Evolutionary conservation across 2,888 invertebrate species (phyloP).

Genomic region (Hydropsyche betteni): DNA sequence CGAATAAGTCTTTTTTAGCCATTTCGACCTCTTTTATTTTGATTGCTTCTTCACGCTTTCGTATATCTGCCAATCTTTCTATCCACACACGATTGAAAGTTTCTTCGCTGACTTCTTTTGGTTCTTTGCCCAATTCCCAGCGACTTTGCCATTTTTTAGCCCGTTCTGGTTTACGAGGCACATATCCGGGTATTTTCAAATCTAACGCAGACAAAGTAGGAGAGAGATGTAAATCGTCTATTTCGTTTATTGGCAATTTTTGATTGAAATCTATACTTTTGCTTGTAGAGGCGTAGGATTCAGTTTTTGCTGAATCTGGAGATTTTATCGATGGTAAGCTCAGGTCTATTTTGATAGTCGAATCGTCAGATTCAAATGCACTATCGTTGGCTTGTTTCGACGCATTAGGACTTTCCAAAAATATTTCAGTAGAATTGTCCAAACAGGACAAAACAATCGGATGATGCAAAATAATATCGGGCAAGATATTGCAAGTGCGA

Average conservation of each 20-base stretch:
- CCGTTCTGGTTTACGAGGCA: constrained; percentile 60
- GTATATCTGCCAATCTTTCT: constrained; percentile 64
- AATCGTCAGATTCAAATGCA: constrained; percentile 50
- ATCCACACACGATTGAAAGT: constrained; percentile 68
- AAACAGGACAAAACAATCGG: constrained; percentile 63
- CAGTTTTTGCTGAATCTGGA: constrained; percentile 36
- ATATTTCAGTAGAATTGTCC: constrained; percentile 55
- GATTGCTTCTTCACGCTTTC: constrained; percentile 65
- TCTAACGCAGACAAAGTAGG: constrained; percentile 64
- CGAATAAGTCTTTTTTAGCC: constrained; percentile 61
- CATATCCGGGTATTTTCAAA: constrained; percentile 63
- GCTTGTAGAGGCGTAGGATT: neutral
- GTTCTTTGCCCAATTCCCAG: constrained; percentile 57
- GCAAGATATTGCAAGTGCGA: constrained; percentile 55
- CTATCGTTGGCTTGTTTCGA: constrained; percentile 44
- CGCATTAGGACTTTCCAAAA: neutral
- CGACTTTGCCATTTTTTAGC: constrained; percentile 54
- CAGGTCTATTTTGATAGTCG: constrained; percentile 34
- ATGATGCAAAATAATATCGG: constrained; percentile 62
- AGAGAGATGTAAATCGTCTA: constrained; percentile 54
- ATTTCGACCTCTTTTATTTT: constrained; percentile 64
- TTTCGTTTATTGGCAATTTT: constrained; percentile 54
- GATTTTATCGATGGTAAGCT: constrained; percentile 56
- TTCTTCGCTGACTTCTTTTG: constrained; percentile 66
- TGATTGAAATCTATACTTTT: constrained; percentile 48